Evolutionary conservation across 2,113 vertebrate genomes (phyloP).

Genomic region (Mobula hypostoma): DNA sequence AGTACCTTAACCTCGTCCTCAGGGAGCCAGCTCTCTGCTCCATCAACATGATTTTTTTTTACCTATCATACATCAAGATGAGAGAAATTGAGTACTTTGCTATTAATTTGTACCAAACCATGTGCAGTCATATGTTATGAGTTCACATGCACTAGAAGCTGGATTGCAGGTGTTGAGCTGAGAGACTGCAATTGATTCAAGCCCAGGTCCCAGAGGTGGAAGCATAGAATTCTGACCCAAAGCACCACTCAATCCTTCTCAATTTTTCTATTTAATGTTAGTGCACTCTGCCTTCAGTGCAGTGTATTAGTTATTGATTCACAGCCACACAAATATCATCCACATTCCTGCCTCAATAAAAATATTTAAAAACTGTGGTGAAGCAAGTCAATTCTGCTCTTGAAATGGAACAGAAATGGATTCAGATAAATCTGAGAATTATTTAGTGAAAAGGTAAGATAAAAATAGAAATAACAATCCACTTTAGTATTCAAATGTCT

Average conservation of each 20-base stretch:
- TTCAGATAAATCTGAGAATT: neutral
- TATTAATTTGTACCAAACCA: neutral
- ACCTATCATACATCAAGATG: neutral
- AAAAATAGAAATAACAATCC: neutral
- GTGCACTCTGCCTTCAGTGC: neutral
- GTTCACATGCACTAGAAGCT: neutral
- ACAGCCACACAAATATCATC: neutral
- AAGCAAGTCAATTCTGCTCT: neutral
- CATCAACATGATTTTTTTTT: neutral
- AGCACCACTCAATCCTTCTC: slow-evolving; percentile 11
- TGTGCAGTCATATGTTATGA: neutral
- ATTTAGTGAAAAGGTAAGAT: neutral
- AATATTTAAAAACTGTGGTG: neutral
- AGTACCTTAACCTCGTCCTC: neutral
- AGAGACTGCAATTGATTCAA: neutral
- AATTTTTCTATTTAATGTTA: slow-evolving; percentile 3
- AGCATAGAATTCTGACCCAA: neutral
- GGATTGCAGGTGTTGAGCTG: neutral
- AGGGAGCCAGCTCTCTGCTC: neutral
- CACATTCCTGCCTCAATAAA: neutral
- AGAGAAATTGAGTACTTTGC: neutral
- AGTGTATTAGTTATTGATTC: slow-evolving; percentile 25
- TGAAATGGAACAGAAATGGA: no score
- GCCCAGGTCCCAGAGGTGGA: neutral
- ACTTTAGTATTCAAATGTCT: neutral